Evolutionary conservation across 1,140 invertebrate species (phyloP), one percentile per base, ranked within the genome.

Genomic region (Drosophila sturtevanti): DNA sequence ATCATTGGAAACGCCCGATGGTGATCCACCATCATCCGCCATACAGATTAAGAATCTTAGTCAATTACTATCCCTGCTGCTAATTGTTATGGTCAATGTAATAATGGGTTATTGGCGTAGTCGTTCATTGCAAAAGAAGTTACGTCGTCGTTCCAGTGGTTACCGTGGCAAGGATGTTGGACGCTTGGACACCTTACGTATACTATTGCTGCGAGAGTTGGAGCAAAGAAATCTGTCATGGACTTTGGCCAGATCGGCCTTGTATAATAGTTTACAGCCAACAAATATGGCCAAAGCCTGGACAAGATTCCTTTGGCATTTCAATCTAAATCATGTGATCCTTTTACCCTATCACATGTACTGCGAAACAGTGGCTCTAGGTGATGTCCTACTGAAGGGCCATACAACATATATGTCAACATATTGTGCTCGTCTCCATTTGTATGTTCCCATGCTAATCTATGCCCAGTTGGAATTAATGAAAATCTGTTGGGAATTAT

Each of bases 1-100:
- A 91, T 96, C 96, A 0, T 91, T 95, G 2, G 95, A 96, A 77
- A 94, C 95, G 48, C 94, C 90, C 4, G 91, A 91, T 48, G 89
- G 80, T 3, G 91, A 91, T 48, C 85, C 78, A 0, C 24, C 75
- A 6, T 72, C 68, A 10, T 54, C 72, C 7, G 35, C 12, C 31
- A 52, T 69, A 55, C 72, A 52, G 63, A 76, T 62, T 35, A 77
- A 68, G 9, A 90, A 77, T 73, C 35, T 91, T 51, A 75, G 72
- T 48, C 82, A 91, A 64, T 54, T 91, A 27, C 2, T 85, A 2
- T 91, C 90, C 0, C 34, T 91, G 52, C n/a, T 77, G 0, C 37
- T 91, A 0, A 91, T 91, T 38, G 74, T 91, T 2, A 18, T 71
- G n/a, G 90, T 91, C 5, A 91, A 91, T 48, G 89, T 91, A 4